Evolutionary conservation across 2,797 vertebrate species (phyloP).

Genomic region (Holocentrus rufus): DNA sequence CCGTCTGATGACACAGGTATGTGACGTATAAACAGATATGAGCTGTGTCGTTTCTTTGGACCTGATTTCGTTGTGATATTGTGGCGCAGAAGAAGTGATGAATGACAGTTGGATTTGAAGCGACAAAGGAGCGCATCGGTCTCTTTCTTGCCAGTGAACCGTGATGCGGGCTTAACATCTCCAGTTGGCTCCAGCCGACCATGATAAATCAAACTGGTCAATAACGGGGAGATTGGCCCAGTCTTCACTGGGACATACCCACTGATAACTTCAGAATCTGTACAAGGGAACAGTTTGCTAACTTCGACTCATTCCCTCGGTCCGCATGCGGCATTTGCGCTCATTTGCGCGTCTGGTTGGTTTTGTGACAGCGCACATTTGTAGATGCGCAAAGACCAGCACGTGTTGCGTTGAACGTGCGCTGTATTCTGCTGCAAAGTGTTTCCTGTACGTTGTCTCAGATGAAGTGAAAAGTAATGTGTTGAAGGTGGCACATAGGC

Average conservation of each 20-base stretch:
- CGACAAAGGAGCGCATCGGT: background rate
- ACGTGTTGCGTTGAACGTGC: too few relatives aligned
- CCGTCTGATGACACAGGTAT: conserved; percentile 93
- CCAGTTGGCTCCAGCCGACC: conserved; percentile 13
- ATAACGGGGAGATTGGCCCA: background rate
- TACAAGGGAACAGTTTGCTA: background rate
- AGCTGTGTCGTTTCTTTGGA: background rate
- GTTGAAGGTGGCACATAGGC: too few relatives aligned
- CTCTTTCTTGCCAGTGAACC: conserved; percentile 4
- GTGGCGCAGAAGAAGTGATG: background rate
- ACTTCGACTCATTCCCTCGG: background rate
- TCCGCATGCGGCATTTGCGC: background rate
- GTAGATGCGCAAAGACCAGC: too few relatives aligned
- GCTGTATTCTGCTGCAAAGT: too few relatives aligned
- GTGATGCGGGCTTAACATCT: conserved; percentile 6
- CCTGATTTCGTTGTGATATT: background rate
- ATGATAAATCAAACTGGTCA: conserved; percentile 8
- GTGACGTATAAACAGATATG: conserved; percentile 17
- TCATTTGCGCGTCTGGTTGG: background rate
- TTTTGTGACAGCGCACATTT: too few relatives aligned
- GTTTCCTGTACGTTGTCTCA: too few relatives aligned
- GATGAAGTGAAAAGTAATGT: too few relatives aligned
- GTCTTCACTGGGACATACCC: background rate
- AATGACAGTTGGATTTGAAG: conserved; percentile 9
- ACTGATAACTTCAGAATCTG: background rate